phyloP scores from a whole-genome alignment of 2,113 vertebrate genomes.

The Rhinichthys klamathensis region DNA sequence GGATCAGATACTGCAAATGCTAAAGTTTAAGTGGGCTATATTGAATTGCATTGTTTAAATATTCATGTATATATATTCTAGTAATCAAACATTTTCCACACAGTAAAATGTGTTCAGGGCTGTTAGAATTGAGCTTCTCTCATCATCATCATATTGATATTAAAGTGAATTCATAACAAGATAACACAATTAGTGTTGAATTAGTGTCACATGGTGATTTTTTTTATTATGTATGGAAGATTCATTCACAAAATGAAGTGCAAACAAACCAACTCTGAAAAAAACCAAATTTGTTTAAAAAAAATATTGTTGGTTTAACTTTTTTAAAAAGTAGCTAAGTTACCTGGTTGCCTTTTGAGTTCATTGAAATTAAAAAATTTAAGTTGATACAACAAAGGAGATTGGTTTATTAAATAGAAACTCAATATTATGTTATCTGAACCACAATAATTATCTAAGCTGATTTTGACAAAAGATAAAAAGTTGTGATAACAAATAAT shows the following conservation, averaged over 20 bases:
- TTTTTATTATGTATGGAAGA: neutral
- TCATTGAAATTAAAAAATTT: no score
- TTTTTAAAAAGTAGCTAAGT: no score
- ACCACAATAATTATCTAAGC: no score
- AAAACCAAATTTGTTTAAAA: neutral
- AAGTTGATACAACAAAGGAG: no score
- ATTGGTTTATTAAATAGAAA: no score
- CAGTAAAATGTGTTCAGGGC: neutral
- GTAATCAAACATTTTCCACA: neutral
- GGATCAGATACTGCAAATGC: neutral
- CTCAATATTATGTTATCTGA: no score
- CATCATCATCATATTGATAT: neutral
- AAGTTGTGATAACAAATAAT: no score
- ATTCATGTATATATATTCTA: neutral
- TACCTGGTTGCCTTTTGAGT: no score
- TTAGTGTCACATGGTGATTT: neutral
- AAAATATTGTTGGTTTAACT: no score
- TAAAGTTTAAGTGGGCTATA: constrained; percentile 1
- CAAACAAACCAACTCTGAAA: neutral
- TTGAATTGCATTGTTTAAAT: constrained; percentile 14
- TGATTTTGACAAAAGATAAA: no score
- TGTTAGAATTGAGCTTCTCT: neutral
- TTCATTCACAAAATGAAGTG: neutral
- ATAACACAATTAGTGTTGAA: no score
- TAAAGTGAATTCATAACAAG: neutral